phyloP scores from a whole-genome alignment of 2,888 invertebrate species.

The Leucophenga maculata region DNA sequence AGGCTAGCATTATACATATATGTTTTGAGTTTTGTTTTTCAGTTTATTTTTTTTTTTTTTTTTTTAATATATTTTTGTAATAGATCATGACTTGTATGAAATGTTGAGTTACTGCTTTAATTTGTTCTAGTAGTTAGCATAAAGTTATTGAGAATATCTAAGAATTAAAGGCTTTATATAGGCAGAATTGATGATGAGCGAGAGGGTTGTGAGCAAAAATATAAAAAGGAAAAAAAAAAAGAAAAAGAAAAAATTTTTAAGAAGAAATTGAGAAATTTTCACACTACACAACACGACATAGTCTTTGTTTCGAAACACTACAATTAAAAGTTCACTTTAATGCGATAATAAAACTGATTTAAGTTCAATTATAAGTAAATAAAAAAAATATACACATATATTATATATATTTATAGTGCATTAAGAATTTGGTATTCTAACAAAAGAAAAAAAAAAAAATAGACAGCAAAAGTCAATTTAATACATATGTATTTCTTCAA shows the following conservation, averaged over 20 bases:
- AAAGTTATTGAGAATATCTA: not conserved
- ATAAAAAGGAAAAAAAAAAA: not conserved
- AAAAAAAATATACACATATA: slow-evolving; percentile 20
- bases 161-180: too few relatives aligned
- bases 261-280: not conserved
- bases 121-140: too few relatives aligned
- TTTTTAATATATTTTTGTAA: slow-evolving; percentile 33
- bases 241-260: not conserved
- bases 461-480: too few relatives aligned
- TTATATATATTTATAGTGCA: too few relatives aligned
- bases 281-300: not conserved
- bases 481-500: too few relatives aligned
- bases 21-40: slow-evolving; percentile 28
- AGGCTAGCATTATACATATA: slow-evolving; percentile 12
- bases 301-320: not conserved
- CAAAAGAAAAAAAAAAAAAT: not conserved
- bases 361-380: slow-evolving; percentile 20
- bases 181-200: not conserved
- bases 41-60: slow-evolving; percentile 23
- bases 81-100: not conserved
- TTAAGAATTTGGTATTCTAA: not conserved
- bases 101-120: too few relatives aligned
- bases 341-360: not conserved
- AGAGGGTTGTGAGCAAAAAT: not conserved
- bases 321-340: slow-evolving; percentile 12